A percentile compares a stretch with the other conserved stretches of the same genome.
Conservation (phyloP, 2,797 vertebrate genomes). For the Sebastes diaconus region DNA sequence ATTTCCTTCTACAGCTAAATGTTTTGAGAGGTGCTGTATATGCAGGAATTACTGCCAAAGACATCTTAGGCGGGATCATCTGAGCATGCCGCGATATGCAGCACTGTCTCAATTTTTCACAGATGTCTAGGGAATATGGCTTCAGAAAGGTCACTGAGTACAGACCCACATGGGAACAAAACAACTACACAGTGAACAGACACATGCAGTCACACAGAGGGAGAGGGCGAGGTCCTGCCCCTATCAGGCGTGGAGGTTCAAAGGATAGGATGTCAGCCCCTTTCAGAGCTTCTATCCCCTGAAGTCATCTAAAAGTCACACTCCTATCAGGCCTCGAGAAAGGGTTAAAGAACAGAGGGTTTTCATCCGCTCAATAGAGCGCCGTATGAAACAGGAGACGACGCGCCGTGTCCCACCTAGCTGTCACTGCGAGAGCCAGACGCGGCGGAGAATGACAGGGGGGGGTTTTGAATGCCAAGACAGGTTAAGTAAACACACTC, state of each 20-base stretch:
- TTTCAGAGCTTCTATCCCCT: conserved; percentile 73
- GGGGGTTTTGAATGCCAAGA: conserved; percentile 60
- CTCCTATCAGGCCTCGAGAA: conserved; percentile 23
- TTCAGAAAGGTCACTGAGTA: conserved; percentile 60
- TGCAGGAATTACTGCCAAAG: conserved; percentile 34
- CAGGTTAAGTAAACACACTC: conserved; percentile 76
- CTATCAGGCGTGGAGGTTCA: conserved; percentile 67
- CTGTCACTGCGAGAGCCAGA: conserved; percentile 68
- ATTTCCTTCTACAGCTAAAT: conserved; percentile 26
- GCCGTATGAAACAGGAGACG: conserved; percentile 65
- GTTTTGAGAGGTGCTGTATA: conserved; percentile 22
- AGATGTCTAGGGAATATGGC: conserved; percentile 46
- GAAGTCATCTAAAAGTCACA: conserved; percentile 75
- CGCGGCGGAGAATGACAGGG: conserved; percentile 54
- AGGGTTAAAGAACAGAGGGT: conserved; percentile 46
- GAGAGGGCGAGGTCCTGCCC: conserved; percentile 63
- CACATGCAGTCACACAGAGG: conserved; percentile 51
- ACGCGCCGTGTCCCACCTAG: conserved; percentile 59
- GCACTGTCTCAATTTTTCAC: conserved; percentile 16
- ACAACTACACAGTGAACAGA: conserved; percentile 37
- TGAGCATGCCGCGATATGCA: conserved; percentile 14
- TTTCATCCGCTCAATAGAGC: conserved; percentile 59
- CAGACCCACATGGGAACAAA: conserved; percentile 43
- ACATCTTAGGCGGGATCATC: conserved; percentile 9
- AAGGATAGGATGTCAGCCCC: conserved; percentile 73